These are phyloP conservation scores for Lathronympha strigana DNA, from an alignment of 2,888 invertebrate genomes.

Conservation along the genomic window DNA sequence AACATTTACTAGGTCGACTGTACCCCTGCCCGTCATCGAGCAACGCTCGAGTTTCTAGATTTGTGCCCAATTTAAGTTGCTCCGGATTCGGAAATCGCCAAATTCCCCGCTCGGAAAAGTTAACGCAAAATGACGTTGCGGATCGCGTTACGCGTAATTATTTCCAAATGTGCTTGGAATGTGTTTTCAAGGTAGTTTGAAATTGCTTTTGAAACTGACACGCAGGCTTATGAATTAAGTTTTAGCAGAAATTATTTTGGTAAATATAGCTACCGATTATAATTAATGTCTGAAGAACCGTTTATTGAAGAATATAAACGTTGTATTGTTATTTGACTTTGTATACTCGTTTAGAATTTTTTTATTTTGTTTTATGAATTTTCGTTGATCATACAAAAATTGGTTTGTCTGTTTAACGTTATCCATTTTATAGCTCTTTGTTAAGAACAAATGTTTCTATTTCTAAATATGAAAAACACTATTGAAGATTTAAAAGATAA, in stretches of 20 bases:
- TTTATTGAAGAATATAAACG: too few species aligned
- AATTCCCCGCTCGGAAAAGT: constrained; percentile 30
- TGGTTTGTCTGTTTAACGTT: too few species aligned
- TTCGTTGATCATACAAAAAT: too few species aligned
- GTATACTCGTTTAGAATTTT: too few species aligned
- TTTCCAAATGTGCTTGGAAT: constrained; percentile 21
- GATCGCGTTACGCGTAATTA: constrained; percentile 27
- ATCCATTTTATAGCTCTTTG: too few species aligned
- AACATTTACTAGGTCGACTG: not conserved
- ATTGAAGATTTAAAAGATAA: too few species aligned
- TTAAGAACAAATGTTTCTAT: too few species aligned
- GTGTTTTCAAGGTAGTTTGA: constrained; percentile 10
- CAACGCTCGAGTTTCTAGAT: constrained; percentile 25
- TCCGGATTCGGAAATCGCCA: constrained; percentile 26
- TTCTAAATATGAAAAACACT: too few species aligned
- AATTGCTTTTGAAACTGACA: constrained; percentile 8
- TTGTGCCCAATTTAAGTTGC: constrained; percentile 38
- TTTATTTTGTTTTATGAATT: too few species aligned
- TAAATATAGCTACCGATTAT: too few species aligned
- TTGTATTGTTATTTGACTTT: too few species aligned
- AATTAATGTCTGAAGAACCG: not conserved
- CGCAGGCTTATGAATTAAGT: constrained; percentile 2
- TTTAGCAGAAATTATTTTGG: not conserved
- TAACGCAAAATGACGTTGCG: constrained; percentile 2
- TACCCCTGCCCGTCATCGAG: constrained; percentile 16